Percentiles rank a stretch among this genome's conserved stretches.
These are phyloP conservation scores for Rhinopithecus roxellana DNA, from an alignment of 2,113 vertebrate genomes.

Conservation along the genomic window DNA sequence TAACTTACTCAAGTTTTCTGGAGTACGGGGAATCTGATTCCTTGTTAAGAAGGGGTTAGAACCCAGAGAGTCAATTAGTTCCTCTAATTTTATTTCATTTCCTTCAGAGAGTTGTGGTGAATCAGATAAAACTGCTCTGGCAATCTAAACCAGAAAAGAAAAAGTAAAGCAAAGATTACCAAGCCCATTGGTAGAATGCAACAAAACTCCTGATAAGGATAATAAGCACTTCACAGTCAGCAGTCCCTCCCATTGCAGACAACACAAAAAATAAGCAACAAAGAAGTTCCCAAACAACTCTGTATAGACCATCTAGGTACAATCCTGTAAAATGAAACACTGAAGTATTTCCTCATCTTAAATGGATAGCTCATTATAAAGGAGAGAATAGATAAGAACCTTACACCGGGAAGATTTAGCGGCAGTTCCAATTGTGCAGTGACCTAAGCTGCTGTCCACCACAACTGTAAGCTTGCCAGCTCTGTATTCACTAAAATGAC, in stretches of 20 bases:
- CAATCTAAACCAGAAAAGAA: conserved; percentile 86
- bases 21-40: conserved; percentile 90
- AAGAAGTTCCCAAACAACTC: neutral
- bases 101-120: conserved; percentile 59
- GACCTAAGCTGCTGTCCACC: neutral
- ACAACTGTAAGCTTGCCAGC: neutral
- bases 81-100: conserved; percentile 82
- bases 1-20: conserved; percentile 92
- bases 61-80: conserved; percentile 80
- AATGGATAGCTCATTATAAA: neutral
- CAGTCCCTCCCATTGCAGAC: neutral
- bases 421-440: neutral
- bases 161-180: conserved; percentile 45
- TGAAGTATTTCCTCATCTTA: neutral
- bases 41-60: conserved; percentile 88
- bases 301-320: neutral
- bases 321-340: neutral
- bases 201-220: neutral
- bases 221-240: neutral
- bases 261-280: neutral
- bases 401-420: neutral
- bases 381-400: neutral
- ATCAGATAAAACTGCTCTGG: conserved; percentile 81
- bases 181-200: neutral
- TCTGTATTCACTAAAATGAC: neutral